phyloP scores from a whole-genome alignment of 2,797 vertebrate genomes.

The Scyliorhinus canicula region DNA sequence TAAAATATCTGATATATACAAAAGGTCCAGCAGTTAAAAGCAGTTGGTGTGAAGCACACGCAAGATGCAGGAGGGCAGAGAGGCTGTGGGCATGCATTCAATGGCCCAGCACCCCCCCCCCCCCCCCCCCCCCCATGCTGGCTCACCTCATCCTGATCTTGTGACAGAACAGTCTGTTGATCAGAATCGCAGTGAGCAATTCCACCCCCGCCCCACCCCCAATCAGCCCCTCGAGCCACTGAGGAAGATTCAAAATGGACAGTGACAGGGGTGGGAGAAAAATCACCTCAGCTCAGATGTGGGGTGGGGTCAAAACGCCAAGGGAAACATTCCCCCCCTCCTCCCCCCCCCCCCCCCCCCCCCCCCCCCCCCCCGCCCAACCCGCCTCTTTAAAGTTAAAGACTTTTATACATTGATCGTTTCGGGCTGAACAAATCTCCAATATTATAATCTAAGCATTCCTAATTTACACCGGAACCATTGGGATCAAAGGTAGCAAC shows the following conservation, averaged over 20 bases:
- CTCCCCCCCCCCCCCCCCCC: background rate
- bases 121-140: too few relatives aligned
- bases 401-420: background rate
- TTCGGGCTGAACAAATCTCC: too few relatives aligned
- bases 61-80: background rate
- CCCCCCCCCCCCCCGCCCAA: too few relatives aligned
- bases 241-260: background rate
- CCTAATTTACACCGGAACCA: too few relatives aligned
- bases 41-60: background rate
- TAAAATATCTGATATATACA: background rate
- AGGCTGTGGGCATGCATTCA: background rate
- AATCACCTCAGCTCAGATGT: background rate
- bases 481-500: background rate
- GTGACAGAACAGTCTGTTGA: background rate
- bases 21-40: background rate
- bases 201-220: background rate
- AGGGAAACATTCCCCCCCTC: background rate
- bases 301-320: background rate
- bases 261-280: background rate
- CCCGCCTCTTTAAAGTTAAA: background rate
- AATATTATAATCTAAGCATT: too few relatives aligned
- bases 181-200: background rate
- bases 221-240: background rate
- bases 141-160: background rate
- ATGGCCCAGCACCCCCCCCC: background rate